phyloP scores from a whole-genome alignment of 2,797 vertebrate species.

The Micropoecilia bifurca region DNA sequence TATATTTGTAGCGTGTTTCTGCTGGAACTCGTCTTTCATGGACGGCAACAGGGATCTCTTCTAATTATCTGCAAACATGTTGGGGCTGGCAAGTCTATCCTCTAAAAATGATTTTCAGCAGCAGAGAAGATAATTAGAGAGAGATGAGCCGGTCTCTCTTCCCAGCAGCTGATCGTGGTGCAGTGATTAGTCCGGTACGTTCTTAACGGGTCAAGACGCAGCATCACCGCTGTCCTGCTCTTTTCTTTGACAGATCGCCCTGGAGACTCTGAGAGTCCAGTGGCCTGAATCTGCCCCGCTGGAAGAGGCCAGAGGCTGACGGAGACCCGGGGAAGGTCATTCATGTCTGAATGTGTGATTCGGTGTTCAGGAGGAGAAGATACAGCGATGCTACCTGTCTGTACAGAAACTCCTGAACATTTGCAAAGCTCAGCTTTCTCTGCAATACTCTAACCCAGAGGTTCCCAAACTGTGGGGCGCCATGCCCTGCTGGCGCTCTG shows the following conservation, averaged over 20 bases:
- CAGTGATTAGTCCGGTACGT: constrained; percentile 20
- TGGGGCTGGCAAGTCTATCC: constrained; percentile 2
- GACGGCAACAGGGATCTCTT: neutral
- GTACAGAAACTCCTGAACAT: neutral
- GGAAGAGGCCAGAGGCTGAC: constrained; percentile 22
- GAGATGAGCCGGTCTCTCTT: constrained; percentile 22
- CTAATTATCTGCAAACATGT: neutral
- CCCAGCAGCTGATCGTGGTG: constrained; percentile 13
- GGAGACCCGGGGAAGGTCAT: constrained; percentile 23
- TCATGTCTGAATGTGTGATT: constrained; percentile 16
- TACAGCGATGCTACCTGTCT: neutral
- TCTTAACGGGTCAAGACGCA: constrained; percentile 14
- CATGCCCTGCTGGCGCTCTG: no score
- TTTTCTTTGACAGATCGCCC: constrained; percentile 25
- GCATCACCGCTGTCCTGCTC: constrained; percentile 12
- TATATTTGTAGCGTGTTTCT: neutral
- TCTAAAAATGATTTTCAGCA: neutral
- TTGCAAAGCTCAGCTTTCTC: neutral
- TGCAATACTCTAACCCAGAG: neutral
- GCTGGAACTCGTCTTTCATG: neutral
- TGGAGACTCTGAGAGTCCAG: constrained; percentile 27
- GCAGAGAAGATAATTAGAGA: constrained; percentile 6
- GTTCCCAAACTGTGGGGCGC: no score
- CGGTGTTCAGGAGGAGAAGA: constrained; percentile 19
- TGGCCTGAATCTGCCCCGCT: constrained; percentile 19